A percentile compares a stretch with the other conserved stretches of the same genome.
phyloP scores from a whole-genome alignment of 1,140 invertebrate species.

The Drosophila prosaltans region DNA sequence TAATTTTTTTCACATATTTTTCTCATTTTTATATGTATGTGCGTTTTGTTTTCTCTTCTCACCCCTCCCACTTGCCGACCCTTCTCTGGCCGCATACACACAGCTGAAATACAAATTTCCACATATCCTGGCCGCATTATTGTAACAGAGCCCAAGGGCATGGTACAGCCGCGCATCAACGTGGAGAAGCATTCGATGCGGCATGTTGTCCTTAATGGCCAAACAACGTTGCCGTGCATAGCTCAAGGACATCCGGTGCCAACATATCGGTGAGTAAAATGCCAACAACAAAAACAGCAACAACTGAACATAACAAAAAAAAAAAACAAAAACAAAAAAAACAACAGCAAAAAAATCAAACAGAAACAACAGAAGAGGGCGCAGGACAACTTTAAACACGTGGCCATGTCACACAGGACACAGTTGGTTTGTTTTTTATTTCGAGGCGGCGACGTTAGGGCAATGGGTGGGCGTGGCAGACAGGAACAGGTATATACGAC shows the following conservation, averaged over 20 bases:
- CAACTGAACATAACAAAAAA: background rate
- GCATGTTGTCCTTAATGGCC: slow-evolving; percentile 87
- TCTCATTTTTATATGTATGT: background rate
- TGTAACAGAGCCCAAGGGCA: slow-evolving; percentile 89
- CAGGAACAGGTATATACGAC: slow-evolving; percentile 17
- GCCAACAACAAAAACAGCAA: slow-evolving; percentile 35
- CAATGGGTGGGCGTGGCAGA: background rate
- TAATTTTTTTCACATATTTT: slow-evolving; percentile 52
- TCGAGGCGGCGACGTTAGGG: background rate
- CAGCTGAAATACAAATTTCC: slow-evolving; percentile 87
- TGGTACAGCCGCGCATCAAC: slow-evolving; percentile 87
- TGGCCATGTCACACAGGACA: slow-evolving; percentile 53
- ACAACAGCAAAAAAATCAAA: slow-evolving; percentile 23
- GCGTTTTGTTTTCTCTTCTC: slow-evolving; percentile 13
- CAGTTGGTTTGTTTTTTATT: slow-evolving; percentile 18
- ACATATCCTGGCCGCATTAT: slow-evolving; percentile 87
- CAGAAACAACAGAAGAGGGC: slow-evolving; percentile 35
- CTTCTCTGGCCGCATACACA: background rate
- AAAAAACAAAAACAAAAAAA: slow-evolving; percentile 34
- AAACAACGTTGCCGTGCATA: slow-evolving; percentile 89
- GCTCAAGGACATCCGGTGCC: slow-evolving; percentile 91
- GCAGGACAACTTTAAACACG: slow-evolving; percentile 46
- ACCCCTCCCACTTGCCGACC: too few relatives aligned
- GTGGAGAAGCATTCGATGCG: slow-evolving; percentile 88
- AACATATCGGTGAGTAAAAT: slow-evolving; percentile 86